phyloP scores from a whole-genome alignment of 2,888 invertebrate species.

The Stenichneumon culpator region DNA sequence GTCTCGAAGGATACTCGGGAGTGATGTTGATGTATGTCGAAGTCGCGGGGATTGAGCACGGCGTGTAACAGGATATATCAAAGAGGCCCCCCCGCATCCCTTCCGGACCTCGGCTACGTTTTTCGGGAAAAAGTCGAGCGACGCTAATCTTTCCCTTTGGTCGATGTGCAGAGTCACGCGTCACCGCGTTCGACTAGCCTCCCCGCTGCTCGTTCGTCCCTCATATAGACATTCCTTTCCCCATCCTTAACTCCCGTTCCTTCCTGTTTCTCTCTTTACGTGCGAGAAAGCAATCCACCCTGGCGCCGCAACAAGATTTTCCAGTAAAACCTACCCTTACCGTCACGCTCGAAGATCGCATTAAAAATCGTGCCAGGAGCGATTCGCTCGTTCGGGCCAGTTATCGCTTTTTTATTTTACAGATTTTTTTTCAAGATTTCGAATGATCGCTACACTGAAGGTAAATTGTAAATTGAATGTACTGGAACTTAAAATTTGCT shows the following conservation, averaged over 20 bases:
- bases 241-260: constrained; percentile 60
- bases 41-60: constrained; percentile 11
- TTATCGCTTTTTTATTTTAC: not conserved
- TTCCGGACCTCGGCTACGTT: constrained; percentile 27
- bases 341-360: not conserved
- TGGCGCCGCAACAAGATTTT: not conserved
- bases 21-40: constrained; percentile 24
- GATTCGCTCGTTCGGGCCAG: not conserved
- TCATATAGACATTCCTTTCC: constrained; percentile 83
- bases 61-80: constrained; percentile 47
- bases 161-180: constrained; percentile 84
- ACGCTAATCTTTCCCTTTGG: constrained; percentile 84
- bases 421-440: not conserved
- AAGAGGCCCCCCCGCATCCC: constrained; percentile 35
- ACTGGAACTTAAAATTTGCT: too few species aligned
- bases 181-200: constrained; percentile 80
- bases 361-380: not conserved
- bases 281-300: constrained; percentile 14
- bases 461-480: too few species aligned
- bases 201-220: constrained; percentile 73
- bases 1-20: constrained; percentile 19
- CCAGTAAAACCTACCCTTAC: not conserved
- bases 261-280: constrained; percentile 44
- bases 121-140: constrained; percentile 62
- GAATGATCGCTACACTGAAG: not conserved